Conservation (phyloP, 2,888 invertebrate genomes). For the Schizotus pectinicornis region DNA sequence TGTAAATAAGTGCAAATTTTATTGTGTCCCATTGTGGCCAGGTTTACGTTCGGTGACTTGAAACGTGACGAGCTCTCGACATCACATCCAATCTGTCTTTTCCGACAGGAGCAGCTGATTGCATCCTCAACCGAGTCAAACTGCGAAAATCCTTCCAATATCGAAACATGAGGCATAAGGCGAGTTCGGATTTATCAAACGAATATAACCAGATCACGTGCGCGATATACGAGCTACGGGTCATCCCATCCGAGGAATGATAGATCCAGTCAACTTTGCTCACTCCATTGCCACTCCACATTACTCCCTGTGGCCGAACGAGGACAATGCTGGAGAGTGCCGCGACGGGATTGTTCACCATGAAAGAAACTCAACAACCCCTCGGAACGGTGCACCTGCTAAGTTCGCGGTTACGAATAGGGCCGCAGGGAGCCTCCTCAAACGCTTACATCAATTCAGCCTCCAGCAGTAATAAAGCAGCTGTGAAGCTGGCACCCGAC, state of each 20-base stretch:
- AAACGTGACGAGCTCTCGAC: not conserved
- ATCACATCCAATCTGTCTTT: not conserved
- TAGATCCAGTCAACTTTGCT: too few relatives aligned
- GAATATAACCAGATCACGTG: constrained; percentile 4
- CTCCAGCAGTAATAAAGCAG: too few relatives aligned
- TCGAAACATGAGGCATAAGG: not conserved
- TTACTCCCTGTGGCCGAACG: too few relatives aligned
- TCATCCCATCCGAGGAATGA: too few relatives aligned
- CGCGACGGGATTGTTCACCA: too few relatives aligned
- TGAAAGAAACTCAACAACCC: too few relatives aligned
- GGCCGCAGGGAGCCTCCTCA: not conserved
- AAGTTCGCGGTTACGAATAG: not conserved
- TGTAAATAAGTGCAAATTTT: too few relatives aligned
- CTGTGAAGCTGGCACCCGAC: too few relatives aligned
- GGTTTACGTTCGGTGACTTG: not conserved
- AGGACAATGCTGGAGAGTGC: too few relatives aligned
- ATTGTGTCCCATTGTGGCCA: too few relatives aligned
- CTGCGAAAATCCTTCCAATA: not conserved
- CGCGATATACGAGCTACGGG: too few relatives aligned
- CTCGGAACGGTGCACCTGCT: not conserved
- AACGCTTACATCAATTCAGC: not conserved
- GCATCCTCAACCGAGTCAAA: not conserved
- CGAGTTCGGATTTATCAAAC: not conserved
- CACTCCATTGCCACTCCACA: too few relatives aligned
- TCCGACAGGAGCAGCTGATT: not conserved